Evolutionary conservation across 2,888 invertebrate species (phyloP), one percentile per base, ranked within the genome.

Genomic region (Agelastica alni): DNA sequence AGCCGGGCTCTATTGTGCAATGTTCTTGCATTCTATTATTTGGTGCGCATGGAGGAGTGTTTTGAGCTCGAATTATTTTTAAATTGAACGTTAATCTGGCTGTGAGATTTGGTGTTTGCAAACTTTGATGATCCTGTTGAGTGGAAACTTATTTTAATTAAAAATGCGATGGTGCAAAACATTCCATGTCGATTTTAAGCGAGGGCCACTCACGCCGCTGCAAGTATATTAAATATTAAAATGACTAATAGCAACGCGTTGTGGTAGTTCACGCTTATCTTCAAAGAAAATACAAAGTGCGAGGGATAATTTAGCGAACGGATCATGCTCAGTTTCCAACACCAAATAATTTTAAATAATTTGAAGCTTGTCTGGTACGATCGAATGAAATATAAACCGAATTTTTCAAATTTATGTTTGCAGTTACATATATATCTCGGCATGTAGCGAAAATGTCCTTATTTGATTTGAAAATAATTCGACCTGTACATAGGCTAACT

Each of bases 61-160:
- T 51, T 46, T 48, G 4, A 39, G 39, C 51, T 51, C 31, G 46
- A 51, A 42, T 42, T 55, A 46, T 55, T 55, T 51, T 55, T 51
- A 31, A 52, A 52, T 48, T 17, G 37, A 37, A 37, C 10, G 4
- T 5, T 37, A 20, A 16, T 39, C 37, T 37, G 47, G 47, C 47
- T 47, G 47, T 47, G 47, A 47, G 17, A 10, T 44, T 44, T 44
- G 16, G 31, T 44, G 32, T 44, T 26, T 20, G 12, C 12, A 22
- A 51, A 51, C 17, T n/a, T 7, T 36, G 7, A 5, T 30, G 41
- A 41, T 17, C n/a, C n/a, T n/a, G n/a, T n/a, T n/a, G n/a, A n/a
- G n/a, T 39, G 17, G 7, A 16, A 13, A 34, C n/a, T 44, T 31
- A 17, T 5, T 16, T 2, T 30, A 4, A 30, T 14, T 32, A 32